Percentiles rank a stretch among this genome's conserved stretches.
Evolutionary conservation across 2,113 vertebrate species (phyloP).

Genomic region (Bungarus multicinctus): DNA sequence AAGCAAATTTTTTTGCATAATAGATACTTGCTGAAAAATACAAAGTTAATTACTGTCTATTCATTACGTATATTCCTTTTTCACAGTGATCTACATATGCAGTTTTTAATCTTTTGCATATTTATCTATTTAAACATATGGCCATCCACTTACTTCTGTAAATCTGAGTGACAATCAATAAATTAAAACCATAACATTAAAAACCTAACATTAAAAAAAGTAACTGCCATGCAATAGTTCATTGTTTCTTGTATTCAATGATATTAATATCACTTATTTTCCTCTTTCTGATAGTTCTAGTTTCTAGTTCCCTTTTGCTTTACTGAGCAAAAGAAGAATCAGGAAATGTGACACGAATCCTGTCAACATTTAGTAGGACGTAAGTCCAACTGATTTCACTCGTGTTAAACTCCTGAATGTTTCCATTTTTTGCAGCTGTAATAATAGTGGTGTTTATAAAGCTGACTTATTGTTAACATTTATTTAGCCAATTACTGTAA

Average conservation of each 20-base stretch:
- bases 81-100: neutral
- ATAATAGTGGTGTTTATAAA: constrained; percentile 12
- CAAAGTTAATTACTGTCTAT: neutral
- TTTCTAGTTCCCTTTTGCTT: constrained; percentile 48
- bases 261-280: constrained; percentile 11
- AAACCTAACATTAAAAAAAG: neutral
- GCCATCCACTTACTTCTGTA: neutral
- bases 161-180: neutral
- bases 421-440: neutral
- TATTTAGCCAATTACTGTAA: neutral
- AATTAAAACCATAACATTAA: neutral
- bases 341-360: constrained; percentile 33
- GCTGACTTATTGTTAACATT: neutral
- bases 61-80: neutral
- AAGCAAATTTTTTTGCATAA: neutral
- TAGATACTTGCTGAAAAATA: constrained; percentile 3
- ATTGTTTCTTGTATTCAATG: fast-evolving
- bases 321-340: constrained; percentile 37
- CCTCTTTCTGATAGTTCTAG: constrained; percentile 37
- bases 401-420: neutral
- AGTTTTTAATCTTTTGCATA: neutral
- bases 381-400: neutral
- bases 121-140: neutral
- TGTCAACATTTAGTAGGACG: neutral
- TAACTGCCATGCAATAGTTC: neutral